Percentiles rank a stretch among this genome's conserved stretches.
Conservation (phyloP, 1,140 invertebrate species). For the Piezodorus guildinii region DNA sequence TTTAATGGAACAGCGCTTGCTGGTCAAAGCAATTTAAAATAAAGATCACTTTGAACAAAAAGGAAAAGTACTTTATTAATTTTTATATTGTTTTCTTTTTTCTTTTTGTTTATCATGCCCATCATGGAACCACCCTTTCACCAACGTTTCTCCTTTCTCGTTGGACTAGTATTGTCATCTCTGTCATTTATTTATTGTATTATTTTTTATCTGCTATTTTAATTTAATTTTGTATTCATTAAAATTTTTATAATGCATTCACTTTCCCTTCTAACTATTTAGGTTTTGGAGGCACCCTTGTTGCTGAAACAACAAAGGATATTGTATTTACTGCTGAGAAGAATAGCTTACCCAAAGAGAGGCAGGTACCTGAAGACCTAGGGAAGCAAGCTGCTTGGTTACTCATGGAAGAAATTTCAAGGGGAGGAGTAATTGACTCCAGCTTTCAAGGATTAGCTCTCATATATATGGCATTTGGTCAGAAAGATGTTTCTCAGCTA, state of each 20-base stretch:
- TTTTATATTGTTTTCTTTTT: too few species aligned
- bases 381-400: conserved; percentile 67
- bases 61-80: too few species aligned
- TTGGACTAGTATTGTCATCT: too few species aligned
- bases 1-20: too few species aligned
- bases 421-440: conserved; percentile 86
- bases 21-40: too few species aligned
- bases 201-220: neutral
- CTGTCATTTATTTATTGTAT: too few species aligned
- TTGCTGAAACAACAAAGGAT: conserved; percentile 85
- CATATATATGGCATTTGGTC: conserved; percentile 84
- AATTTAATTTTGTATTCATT: neutral
- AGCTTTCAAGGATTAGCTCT: conserved; percentile 73
- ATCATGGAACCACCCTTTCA: too few species aligned
- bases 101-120: too few species aligned
- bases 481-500: conserved; percentile 91
- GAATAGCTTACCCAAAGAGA: conserved; percentile 38
- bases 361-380: conserved; percentile 78
- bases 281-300: conserved; percentile 80
- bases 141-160: too few species aligned
- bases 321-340: conserved; percentile 60
- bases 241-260: conserved; percentile 2
- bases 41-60: too few species aligned
- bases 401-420: conserved; percentile 81
- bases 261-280: conserved; percentile 30